Percentiles rank a stretch among this genome's conserved stretches.
These are phyloP conservation scores for Drosophila buzzatii DNA, from an alignment of 2,888 invertebrate species.

Conservation along the genomic window DNA sequence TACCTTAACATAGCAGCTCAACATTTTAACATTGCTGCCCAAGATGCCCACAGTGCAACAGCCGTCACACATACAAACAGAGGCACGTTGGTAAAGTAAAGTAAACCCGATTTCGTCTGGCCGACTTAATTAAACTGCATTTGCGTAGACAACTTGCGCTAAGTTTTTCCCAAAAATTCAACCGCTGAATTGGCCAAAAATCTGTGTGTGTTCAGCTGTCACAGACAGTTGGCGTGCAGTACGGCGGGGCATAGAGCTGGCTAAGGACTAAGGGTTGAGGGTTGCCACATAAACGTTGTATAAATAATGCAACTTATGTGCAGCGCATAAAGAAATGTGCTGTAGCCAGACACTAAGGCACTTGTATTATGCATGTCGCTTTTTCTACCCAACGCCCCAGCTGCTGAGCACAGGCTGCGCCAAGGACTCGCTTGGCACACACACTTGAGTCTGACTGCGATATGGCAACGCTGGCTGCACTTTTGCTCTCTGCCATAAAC, in stretches of 20 bases:
- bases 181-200: conserved; percentile 49
- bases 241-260: rapidly evolving
- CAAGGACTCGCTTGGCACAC: conserved; percentile 24
- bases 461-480: conserved; percentile 32
- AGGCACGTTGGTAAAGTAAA: conserved; percentile 27
- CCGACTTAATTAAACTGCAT: conserved; percentile 75
- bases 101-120: conserved; percentile 44
- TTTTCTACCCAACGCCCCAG: conserved; percentile 23
- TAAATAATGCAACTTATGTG: conserved; percentile 79
- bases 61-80: background rate
- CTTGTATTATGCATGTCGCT: conserved; percentile 74
- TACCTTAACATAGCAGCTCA: background rate
- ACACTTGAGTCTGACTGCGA: conserved; percentile 31
- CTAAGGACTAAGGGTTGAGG: background rate
- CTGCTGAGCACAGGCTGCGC: conserved; percentile 23
- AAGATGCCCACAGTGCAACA: conserved; percentile 3
- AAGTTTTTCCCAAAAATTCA: conserved; percentile 12
- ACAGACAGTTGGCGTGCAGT: conserved; percentile 21
- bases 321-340: conserved; percentile 72
- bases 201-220: conserved; percentile 57
- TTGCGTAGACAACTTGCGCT: conserved; percentile 46
- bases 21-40: background rate
- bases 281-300: conserved; percentile 65
- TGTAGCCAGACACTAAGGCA: conserved; percentile 75
- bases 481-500: conserved; percentile 29